phyloP scores from a whole-genome alignment of 2,113 vertebrate species.

The Prolemur simus region DNA sequence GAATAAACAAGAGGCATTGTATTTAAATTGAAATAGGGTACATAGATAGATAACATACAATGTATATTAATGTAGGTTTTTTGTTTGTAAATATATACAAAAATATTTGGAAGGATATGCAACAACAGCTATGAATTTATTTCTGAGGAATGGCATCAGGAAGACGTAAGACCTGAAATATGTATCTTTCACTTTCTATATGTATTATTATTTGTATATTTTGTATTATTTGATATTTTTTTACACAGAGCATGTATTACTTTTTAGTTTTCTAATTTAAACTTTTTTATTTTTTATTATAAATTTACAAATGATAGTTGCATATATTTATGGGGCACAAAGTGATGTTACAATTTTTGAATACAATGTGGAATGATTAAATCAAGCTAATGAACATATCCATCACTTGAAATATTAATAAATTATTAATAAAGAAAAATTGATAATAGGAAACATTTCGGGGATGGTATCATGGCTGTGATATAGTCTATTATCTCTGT shows the following conservation, averaged over 20 bases:
- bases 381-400: not conserved
- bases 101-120: not conserved
- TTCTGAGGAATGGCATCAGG: not conserved
- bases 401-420: not conserved
- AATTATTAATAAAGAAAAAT: not conserved
- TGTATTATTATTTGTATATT: not conserved
- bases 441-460: not conserved
- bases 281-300: not conserved
- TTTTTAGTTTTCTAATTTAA: constrained; percentile 33
- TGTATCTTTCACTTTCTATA: not conserved
- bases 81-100: not conserved
- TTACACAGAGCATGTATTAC: not conserved
- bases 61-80: not conserved
- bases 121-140: not conserved
- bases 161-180: not conserved
- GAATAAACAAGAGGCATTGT: not conserved
- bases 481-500: not conserved
- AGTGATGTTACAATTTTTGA: not conserved
- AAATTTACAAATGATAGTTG: not conserved
- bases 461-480: not conserved
- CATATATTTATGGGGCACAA: not conserved
- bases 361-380: not conserved
- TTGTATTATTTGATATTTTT: not conserved
- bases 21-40: constrained; percentile 11
- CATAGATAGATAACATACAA: not conserved